Evolutionary conservation across 2,888 invertebrate genomes (phyloP).

Genomic region (Galeopsomyia nigrocyanea): DNA sequence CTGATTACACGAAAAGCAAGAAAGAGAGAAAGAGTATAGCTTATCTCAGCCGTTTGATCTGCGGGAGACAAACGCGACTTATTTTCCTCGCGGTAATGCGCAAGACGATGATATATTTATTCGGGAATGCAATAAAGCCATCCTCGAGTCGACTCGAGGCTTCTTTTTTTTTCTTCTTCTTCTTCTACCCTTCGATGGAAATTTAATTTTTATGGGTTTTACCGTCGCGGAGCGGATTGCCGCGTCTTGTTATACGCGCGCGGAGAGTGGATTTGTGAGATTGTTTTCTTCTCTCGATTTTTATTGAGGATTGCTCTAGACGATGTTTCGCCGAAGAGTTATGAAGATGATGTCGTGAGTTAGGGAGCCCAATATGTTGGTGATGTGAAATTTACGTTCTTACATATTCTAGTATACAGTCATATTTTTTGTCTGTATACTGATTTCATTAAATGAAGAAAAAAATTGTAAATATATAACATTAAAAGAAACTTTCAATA

Average conservation of each 20-base stretch:
- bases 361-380: too few relatives aligned
- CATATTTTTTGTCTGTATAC: too few relatives aligned
- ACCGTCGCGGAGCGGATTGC: constrained; percentile 8
- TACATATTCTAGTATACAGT: too few relatives aligned
- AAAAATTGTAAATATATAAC: too few relatives aligned
- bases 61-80: constrained; percentile 18
- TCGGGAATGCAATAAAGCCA: constrained; percentile 40
- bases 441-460: too few relatives aligned
- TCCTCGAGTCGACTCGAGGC: not conserved
- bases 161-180: too few relatives aligned
- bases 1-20: constrained; percentile 35
- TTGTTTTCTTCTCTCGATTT: constrained; percentile 20
- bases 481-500: too few relatives aligned
- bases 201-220: constrained; percentile 43
- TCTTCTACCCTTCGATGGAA: constrained; percentile 25
- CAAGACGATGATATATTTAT: constrained; percentile 46
- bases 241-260: not conserved
- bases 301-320: not conserved
- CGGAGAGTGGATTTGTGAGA: constrained; percentile 3
- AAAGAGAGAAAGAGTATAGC: not conserved
- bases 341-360: too few relatives aligned
- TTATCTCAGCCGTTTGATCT: constrained; percentile 47
- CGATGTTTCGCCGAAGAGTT: too few relatives aligned
- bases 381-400: too few relatives aligned
- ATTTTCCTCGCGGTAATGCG: constrained; percentile 20